These are phyloP conservation scores for Saccopteryx leptura DNA, from an alignment of 2,113 vertebrate genomes.

Conservation along the genomic window DNA sequence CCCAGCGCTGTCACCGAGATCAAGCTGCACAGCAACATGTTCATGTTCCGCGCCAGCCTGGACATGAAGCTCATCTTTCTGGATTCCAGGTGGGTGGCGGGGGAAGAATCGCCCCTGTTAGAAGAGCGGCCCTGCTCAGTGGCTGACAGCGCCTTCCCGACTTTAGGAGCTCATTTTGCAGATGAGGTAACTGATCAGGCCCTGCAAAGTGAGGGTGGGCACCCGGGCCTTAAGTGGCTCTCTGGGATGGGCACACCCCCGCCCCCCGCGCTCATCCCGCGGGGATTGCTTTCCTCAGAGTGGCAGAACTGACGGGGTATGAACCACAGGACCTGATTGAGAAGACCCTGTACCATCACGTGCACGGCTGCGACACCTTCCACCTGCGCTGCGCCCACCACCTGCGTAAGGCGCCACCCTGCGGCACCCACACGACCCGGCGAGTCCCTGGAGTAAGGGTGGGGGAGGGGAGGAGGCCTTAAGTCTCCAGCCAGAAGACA, in stretches of 20 bases:
- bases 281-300: constrained; percentile 87
- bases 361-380: constrained; percentile 98
- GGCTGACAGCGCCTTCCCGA: neutral
- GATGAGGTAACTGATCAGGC: neutral
- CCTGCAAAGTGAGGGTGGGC: neutral
- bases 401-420: constrained; percentile 92
- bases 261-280: neutral
- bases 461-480: too few species aligned
- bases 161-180: neutral
- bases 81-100: constrained; percentile 94
- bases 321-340: constrained; percentile 99
- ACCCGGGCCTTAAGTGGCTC: neutral
- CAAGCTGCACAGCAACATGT: constrained; percentile 99
- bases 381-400: constrained; percentile 98
- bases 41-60: constrained; percentile 98
- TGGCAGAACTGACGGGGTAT: constrained; percentile 98
- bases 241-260: fast-evolving
- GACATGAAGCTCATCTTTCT: constrained; percentile 99
- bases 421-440: fast-evolving
- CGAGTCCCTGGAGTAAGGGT: neutral
- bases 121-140: neutral
- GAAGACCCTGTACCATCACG: constrained; percentile 99
- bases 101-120: neutral
- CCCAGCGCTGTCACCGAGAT: constrained; percentile 98
- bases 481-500: neutral